phyloP scores from a whole-genome alignment of 2,888 invertebrate species.

The Heliconius cydno region DNA sequence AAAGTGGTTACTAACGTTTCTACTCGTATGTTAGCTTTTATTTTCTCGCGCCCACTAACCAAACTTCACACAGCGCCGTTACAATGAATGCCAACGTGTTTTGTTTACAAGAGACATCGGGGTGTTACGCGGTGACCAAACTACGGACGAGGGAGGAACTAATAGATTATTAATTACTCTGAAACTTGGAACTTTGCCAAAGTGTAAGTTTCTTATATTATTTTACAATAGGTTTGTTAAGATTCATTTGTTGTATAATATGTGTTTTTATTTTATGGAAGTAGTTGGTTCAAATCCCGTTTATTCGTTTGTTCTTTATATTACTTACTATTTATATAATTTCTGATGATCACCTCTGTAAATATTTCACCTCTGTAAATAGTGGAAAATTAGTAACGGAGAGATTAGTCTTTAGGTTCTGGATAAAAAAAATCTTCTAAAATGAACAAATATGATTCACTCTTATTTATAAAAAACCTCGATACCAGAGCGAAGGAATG shows the following conservation, averaged over 20 bases:
- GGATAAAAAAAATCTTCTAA: too few relatives aligned
- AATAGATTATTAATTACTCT: background rate
- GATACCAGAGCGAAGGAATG: too few relatives aligned
- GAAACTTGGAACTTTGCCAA: background rate
- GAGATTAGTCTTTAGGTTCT: background rate
- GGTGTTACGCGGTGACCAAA: constrained; percentile 20
- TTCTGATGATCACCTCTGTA: background rate
- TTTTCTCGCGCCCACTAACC: constrained; percentile 33
- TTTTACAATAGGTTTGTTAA: background rate
- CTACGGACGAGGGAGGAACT: background rate
- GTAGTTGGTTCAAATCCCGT: background rate
- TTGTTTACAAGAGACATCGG: constrained; percentile 27
- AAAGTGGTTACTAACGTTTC: background rate
- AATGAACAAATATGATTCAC: too few relatives aligned
- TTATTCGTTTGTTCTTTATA: background rate
- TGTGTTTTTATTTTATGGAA: too few relatives aligned
- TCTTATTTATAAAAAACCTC: too few relatives aligned
- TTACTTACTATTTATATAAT: background rate
- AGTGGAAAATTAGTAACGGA: background rate
- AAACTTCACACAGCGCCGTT: constrained; percentile 27
- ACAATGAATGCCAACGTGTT: constrained; percentile 25
- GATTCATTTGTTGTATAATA: background rate
- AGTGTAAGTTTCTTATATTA: background rate
- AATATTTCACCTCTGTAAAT: background rate
- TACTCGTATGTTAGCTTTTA: background rate